phyloP scores from a whole-genome alignment of 1,140 invertebrate genomes.

The Penaeus japonicus region DNA sequence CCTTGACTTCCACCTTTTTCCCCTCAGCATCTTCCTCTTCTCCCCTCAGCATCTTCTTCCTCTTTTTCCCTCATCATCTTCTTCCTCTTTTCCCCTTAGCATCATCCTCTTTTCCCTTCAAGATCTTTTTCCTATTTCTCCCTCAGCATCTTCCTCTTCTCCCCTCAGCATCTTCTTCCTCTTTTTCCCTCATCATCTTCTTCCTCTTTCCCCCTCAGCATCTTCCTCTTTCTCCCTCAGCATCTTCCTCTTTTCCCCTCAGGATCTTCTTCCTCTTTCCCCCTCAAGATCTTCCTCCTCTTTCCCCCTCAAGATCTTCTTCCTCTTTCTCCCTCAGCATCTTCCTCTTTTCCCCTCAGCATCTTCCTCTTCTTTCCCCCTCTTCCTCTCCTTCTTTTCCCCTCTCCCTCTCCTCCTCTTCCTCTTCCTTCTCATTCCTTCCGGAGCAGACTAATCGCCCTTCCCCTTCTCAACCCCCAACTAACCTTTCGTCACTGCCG shows the following conservation, averaged over 20 bases:
- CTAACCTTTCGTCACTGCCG: slow-evolving; percentile 47
- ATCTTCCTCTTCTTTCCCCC: background rate
- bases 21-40: too few species aligned
- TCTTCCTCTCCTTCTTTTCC: background rate
- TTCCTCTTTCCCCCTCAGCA: too few species aligned
- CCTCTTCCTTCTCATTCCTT: background rate
- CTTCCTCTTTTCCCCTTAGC: too few species aligned
- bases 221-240: too few species aligned
- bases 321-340: background rate
- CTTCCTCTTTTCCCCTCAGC: background rate
- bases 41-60: too few species aligned
- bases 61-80: too few species aligned
- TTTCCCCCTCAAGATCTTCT: background rate
- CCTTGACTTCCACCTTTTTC: too few species aligned
- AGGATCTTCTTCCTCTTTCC: background rate
- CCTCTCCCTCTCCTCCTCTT: background rate
- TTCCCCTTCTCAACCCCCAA: slow-evolving; percentile 23
- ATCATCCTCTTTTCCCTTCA: too few species aligned
- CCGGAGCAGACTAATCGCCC: background rate
- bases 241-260: background rate
- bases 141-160: background rate
- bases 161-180: too few species aligned
- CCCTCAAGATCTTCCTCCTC: too few species aligned
- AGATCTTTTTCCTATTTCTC: background rate
- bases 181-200: too few species aligned